Conservation (phyloP, 2,797 vertebrate genomes). For the Thamnophis elegans region DNA sequence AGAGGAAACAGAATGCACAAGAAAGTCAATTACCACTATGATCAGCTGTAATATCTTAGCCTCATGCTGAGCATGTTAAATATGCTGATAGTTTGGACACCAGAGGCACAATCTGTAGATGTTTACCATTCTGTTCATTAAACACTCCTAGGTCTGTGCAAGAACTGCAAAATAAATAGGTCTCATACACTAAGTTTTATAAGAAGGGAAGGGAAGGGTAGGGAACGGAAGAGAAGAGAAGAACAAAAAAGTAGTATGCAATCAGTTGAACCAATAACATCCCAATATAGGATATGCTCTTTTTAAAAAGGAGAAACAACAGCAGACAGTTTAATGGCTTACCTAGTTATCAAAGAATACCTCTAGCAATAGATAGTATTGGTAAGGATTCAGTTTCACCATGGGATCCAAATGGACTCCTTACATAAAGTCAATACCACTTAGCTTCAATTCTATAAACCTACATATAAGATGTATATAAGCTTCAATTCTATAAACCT, state of each 20-base stretch:
- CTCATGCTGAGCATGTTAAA: constrained; percentile 87
- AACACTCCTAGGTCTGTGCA: constrained; percentile 52
- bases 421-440: neutral
- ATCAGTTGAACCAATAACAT: constrained; percentile 34
- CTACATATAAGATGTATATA: neutral
- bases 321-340: constrained; percentile 46
- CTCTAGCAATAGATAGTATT: constrained; percentile 30
- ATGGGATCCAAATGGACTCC: neutral
- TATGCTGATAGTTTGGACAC: constrained; percentile 80
- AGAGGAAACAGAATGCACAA: constrained; percentile 69
- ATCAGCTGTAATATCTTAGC: constrained; percentile 79
- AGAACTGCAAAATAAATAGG: constrained; percentile 69
- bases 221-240: constrained; percentile 32
- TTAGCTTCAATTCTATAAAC: neutral
- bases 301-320: neutral
- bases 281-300: constrained; percentile 27
- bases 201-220: constrained; percentile 46
- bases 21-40: constrained; percentile 78
- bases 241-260: constrained; percentile 46
- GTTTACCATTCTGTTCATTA: constrained; percentile 84
- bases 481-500: neutral
- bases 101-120: constrained; percentile 75
- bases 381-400: neutral
- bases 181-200: constrained; percentile 64
- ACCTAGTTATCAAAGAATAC: constrained; percentile 40